Conservation (phyloP, 2,113 vertebrate species). For the Phocoena phocoena region DNA sequence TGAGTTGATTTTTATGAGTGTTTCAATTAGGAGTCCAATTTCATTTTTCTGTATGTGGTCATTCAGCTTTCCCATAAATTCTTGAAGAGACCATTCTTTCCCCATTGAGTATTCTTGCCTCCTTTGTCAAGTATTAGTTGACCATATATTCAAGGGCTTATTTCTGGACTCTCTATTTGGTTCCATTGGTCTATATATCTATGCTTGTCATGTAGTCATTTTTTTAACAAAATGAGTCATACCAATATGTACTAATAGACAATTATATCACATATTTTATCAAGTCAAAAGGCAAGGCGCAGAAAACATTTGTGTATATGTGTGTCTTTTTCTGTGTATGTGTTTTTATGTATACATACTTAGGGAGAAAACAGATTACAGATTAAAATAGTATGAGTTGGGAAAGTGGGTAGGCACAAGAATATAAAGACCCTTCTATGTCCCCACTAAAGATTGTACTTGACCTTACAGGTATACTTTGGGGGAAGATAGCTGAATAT, state of each 20-base stretch:
- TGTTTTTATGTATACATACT: background rate
- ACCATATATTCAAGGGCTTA: background rate
- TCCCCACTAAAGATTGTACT: background rate
- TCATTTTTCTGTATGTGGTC: background rate
- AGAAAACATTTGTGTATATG: background rate
- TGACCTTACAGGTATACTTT: background rate
- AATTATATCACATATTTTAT: background rate
- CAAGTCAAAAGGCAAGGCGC: background rate
- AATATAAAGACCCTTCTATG: background rate
- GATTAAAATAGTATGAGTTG: background rate
- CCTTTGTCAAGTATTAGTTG: background rate
- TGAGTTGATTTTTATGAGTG: background rate
- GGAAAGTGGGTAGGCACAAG: background rate
- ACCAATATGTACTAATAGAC: background rate
- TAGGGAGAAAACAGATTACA: background rate
- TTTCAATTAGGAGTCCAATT: background rate
- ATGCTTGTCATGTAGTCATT: background rate
- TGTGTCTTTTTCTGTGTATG: background rate
- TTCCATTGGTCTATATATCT: background rate
- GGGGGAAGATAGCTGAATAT: background rate
- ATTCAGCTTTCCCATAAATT: background rate
- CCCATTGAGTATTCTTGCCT: background rate
- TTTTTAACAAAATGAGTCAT: background rate
- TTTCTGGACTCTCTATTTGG: background rate
- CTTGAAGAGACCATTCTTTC: background rate